Base-by-base conservation (phyloP, 2,797 vertebrate species). In the Alfaro cultratus region DNA sequence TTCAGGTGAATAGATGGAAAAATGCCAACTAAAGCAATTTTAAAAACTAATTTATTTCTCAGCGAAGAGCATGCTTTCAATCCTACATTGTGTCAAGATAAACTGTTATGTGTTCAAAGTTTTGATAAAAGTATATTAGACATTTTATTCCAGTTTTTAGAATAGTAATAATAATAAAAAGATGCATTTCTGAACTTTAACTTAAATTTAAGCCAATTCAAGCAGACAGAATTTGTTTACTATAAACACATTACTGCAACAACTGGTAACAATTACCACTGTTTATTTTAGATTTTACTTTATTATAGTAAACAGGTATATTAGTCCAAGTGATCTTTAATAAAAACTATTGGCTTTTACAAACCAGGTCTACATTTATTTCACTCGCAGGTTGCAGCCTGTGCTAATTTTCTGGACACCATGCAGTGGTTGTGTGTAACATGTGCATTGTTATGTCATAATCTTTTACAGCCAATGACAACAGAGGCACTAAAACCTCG, bases 361-460 rank as follows among this genome's bases (percentile, higher is more conserved):
- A 81, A 74, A 67, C 6, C 16, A 26, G 53, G 7, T 43, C 53
- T 73, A 2, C 72, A 41, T 68, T 72, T 83, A 74, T 79, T 87
- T 77, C 77, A 16, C 86, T 79, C 78, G 73, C 10, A 13, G 13
- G 34, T 80, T 60, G 62, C 46, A 80, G 73, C 73, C 57, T 80
- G 75, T 76, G 43, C 82, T 89, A 49, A 21, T 85, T 81, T 36
- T 83, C 86, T 83, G 67, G 80, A 80, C 86, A 76, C 60, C 84
- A 43, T 31, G 29, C 77, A 74, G 76, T 85, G 80, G 73, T 80
- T 78, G 78, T 77, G 73, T 84, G 60, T 77, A 57, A 85, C 80
- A 41, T 82, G 74, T 8, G 15, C 77, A 49, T 55, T 80, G 5
- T 89, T 92, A 91, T 80, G 72, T 89, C 87, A 87, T 75, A 80